A percentile compares a stretch with the other conserved stretches of the same genome.
Conservation (phyloP, 1,140 invertebrate genomes). For the Potamilus streckersoni region DNA sequence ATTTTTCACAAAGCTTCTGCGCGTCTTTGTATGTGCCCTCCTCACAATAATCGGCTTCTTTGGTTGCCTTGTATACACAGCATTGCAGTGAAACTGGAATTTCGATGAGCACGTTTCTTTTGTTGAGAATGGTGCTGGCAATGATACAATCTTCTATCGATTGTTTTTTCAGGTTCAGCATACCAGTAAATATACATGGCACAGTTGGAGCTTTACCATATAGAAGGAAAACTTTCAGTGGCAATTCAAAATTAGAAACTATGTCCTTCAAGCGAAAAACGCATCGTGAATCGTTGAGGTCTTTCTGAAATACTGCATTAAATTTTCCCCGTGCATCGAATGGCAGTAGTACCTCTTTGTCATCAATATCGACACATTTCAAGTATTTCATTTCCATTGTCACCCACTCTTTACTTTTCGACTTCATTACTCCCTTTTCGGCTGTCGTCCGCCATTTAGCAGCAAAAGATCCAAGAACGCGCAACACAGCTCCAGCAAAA, state of each 20-base stretch:
- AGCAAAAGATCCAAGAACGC: constrained; percentile 42
- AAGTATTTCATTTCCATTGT: constrained; percentile 53
- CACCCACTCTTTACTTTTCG: constrained; percentile 48
- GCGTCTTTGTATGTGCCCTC: constrained; percentile 47
- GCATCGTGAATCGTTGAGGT: constrained; percentile 36
- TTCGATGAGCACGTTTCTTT: constrained; percentile 58
- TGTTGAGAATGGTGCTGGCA: constrained; percentile 51
- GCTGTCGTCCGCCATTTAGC: constrained; percentile 57
- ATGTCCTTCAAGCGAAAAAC: constrained; percentile 59
- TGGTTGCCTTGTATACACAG: constrained; percentile 23
- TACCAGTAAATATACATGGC: constrained; percentile 58
- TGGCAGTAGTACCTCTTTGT: constrained; percentile 50
- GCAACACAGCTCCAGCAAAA: constrained; percentile 45
- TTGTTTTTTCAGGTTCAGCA: constrained; percentile 42
- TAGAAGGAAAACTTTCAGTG: constrained; percentile 53
- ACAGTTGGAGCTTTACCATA: constrained; percentile 58
- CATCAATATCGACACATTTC: constrained; percentile 50
- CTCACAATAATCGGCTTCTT: constrained; percentile 36
- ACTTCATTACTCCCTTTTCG: constrained; percentile 48
- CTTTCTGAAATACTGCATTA: constrained; percentile 53
- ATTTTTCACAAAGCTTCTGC: constrained; percentile 49
- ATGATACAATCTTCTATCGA: constrained; percentile 39
- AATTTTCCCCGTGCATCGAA: constrained; percentile 53
- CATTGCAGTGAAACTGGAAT: constrained; percentile 38
- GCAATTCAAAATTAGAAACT: constrained; percentile 43